Percentiles rank a stretch among this genome's conserved stretches.
phyloP scores from a whole-genome alignment of 2,888 invertebrate species.

The Cataglyphis rosenhaueri region DNA sequence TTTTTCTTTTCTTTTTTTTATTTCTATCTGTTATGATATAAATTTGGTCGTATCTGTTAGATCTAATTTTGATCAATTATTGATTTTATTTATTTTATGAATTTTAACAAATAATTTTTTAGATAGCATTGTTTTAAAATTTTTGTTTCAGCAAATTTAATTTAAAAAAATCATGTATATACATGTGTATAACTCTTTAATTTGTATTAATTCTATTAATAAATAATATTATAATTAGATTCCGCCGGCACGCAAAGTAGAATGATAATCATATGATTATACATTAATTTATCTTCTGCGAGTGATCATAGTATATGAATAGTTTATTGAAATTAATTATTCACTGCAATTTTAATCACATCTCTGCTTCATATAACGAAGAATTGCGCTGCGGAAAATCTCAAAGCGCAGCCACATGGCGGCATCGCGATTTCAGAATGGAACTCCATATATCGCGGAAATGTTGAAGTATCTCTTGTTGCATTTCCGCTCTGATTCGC shows the following conservation, averaged over 20 bases:
- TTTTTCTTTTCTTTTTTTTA: not conserved
- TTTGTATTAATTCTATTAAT: not conserved
- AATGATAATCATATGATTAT: not conserved
- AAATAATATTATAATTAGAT: not conserved
- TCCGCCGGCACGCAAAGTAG: not conserved
- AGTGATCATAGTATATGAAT: not conserved
- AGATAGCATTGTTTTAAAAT: not conserved
- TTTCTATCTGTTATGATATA: not conserved
- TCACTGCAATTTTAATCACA: constrained; percentile 1
- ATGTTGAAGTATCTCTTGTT: constrained; percentile 65
- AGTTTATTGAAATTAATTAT: not conserved
- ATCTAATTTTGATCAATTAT: not conserved
- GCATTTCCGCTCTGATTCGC: constrained; percentile 64
- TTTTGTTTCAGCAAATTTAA: not conserved
- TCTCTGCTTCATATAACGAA: not conserved
- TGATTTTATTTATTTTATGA: not conserved
- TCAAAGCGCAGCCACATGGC: constrained; percentile 6
- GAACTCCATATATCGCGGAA: constrained; percentile 39
- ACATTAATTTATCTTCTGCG: not conserved
- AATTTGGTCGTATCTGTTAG: not conserved
- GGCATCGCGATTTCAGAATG: constrained; percentile 15
- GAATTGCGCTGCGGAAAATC: not conserved
- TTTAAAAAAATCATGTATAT: not conserved
- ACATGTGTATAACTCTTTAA: not conserved
- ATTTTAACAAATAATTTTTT: not conserved